A percentile compares a stretch with the other conserved stretches of the same genome.
These are phyloP conservation scores for Pygoscelis antarcticus DNA, from an alignment of 2,113 vertebrate species.

Conservation along the genomic window DNA sequence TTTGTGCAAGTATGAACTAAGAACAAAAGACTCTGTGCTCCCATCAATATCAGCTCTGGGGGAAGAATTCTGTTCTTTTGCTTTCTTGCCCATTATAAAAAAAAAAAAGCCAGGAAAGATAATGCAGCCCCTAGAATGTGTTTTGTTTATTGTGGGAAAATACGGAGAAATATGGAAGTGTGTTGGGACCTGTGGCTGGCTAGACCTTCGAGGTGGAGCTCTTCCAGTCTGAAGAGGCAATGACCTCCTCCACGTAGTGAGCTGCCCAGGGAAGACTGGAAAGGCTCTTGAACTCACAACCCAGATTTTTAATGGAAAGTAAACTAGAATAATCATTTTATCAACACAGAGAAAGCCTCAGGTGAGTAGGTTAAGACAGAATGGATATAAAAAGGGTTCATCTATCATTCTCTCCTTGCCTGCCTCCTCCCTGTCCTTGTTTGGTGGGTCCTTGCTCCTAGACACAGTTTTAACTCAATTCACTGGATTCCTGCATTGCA, in stretches of 20 bases:
- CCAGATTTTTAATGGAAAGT: background rate
- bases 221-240: background rate
- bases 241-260: background rate
- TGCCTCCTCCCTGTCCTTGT: background rate
- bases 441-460: background rate
- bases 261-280: background rate
- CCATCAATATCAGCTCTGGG: slow-evolving; percentile 8
- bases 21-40: slow-evolving; percentile 45
- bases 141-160: slow-evolving; percentile 33
- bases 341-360: background rate
- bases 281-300: slow-evolving; percentile 5
- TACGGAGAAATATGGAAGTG: background rate
- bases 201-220: background rate
- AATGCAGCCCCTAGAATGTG: background rate
- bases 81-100: background rate
- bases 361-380: background rate
- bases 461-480: background rate
- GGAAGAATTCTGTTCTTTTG: background rate
- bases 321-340: background rate
- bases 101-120: background rate
- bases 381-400: background rate
- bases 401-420: background rate
- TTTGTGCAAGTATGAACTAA: slow-evolving; percentile 52
- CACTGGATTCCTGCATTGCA: background rate
- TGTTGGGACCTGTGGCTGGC: background rate